phyloP scores from a whole-genome alignment of 2,888 invertebrate species.

The Lasioglossum morio region DNA sequence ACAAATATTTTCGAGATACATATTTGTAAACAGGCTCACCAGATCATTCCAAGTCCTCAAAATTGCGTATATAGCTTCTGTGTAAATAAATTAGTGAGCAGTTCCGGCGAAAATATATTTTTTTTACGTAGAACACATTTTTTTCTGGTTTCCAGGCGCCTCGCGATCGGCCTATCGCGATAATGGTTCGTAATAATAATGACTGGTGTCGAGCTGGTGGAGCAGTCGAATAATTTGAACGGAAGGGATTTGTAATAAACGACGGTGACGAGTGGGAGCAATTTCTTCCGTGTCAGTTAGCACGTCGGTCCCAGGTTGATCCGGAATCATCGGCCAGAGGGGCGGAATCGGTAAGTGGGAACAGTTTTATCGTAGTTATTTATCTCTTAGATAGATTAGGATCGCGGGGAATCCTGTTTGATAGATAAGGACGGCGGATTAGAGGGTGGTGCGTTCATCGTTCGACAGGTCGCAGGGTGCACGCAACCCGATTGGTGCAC shows the following conservation, averaged over 20 bases:
- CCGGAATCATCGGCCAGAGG: neutral
- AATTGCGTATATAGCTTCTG: neutral
- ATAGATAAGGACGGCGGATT: conserved; percentile 53
- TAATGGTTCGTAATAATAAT: neutral
- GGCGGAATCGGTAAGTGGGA: neutral
- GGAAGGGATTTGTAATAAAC: neutral
- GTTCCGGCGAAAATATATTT: neutral
- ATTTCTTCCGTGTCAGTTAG: conserved; percentile 5
- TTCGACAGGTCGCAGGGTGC: conserved; percentile 49
- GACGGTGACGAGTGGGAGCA: neutral
- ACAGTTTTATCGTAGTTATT: conserved; percentile 11
- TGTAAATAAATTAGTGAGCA: neutral
- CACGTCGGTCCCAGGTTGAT: neutral
- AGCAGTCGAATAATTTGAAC: neutral
- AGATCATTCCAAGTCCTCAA: neutral
- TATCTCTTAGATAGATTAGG: conserved; percentile 7
- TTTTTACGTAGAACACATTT: neutral
- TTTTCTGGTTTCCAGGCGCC: neutral
- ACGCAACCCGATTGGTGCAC: conserved; percentile 52
- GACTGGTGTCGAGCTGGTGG: neutral
- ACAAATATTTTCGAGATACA: too few species aligned
- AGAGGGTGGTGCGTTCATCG: conserved; percentile 55
- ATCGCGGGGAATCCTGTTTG: conserved; percentile 32
- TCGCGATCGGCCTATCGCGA: neutral
- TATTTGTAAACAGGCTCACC: too few species aligned